phyloP scores from a whole-genome alignment of 2,888 invertebrate species.

The Oligia fasciuncula region DNA sequence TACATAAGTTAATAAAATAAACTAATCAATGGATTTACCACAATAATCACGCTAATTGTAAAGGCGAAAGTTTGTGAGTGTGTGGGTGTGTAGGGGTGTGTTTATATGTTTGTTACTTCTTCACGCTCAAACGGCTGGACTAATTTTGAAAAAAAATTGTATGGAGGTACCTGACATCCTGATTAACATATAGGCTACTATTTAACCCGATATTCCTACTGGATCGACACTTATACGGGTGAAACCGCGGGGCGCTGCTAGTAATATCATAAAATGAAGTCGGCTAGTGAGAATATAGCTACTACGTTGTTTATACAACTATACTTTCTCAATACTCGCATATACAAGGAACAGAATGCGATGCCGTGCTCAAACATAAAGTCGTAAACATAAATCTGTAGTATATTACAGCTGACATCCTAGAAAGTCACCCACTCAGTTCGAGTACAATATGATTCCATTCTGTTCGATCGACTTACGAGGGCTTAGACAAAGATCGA shows the following conservation, averaged over 20 bases:
- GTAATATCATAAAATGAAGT: neutral
- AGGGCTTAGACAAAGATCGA: constrained; percentile 37
- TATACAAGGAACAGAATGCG: constrained; percentile 17
- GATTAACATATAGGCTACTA: too few relatives aligned
- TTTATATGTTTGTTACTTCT: too few relatives aligned
- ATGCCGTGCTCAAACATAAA: constrained; percentile 5
- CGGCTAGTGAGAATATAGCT: neutral
- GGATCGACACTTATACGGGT: too few relatives aligned
- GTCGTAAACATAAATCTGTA: constrained; percentile 22
- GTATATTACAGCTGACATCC: constrained; percentile 15
- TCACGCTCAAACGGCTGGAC: too few relatives aligned
- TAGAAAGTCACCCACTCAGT: constrained; percentile 33
- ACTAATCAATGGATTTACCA: neutral
- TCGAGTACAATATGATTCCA: constrained; percentile 40
- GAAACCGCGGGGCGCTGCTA: too few relatives aligned
- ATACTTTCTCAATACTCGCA: neutral
- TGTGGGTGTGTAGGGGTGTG: too few relatives aligned
- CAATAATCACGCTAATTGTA: too few relatives aligned
- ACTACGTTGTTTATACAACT: neutral
- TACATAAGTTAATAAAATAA: neutral
- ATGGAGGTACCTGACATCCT: too few relatives aligned
- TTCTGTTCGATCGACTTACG: constrained; percentile 43
- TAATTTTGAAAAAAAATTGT: too few relatives aligned
- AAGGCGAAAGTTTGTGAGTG: too few relatives aligned
- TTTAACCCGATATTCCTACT: fast-evolving